Evolutionary conservation across 2,797 vertebrate species (phyloP).

Genomic region (Gephyroberyx darwinii): DNA sequence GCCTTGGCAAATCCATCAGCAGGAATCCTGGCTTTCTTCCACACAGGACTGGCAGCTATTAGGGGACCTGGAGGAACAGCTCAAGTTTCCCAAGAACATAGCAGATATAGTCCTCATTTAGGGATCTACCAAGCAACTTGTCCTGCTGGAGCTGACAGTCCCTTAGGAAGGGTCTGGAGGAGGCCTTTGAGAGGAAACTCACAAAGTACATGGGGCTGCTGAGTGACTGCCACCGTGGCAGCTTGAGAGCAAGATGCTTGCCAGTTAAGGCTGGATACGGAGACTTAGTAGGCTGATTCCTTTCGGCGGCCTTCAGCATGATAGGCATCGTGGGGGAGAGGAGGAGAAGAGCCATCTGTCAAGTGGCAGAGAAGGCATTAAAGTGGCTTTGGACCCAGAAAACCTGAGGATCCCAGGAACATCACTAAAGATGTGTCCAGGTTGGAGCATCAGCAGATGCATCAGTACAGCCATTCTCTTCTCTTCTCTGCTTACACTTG

Average conservation of each 20-base stretch:
- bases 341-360: conserved; percentile 23
- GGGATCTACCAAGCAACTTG: neutral
- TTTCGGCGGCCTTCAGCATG: conserved; percentile 35
- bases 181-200: conserved; percentile 25
- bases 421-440: conserved; percentile 1
- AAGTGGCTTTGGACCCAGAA: neutral
- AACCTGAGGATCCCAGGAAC: conserved; percentile 4
- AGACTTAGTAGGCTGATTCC: conserved; percentile 16
- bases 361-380: too few relatives aligned
- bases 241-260: conserved; percentile 19
- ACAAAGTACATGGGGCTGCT: conserved; percentile 25
- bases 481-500: neutral
- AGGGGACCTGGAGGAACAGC: too few relatives aligned
- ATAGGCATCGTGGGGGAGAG: neutral
- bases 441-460: neutral
- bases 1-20: too few relatives aligned
- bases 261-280: conserved; percentile 15
- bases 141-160: conserved; percentile 32
- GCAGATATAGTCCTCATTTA: too few relatives aligned
- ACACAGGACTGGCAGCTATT: too few relatives aligned
- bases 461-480: neutral
- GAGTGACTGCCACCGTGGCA: conserved; percentile 18
- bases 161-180: conserved; percentile 25
- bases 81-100: too few relatives aligned
- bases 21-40: too few relatives aligned